phyloP scores from a whole-genome alignment of 2,888 invertebrate genomes.

The Meandrusa payeni region DNA sequence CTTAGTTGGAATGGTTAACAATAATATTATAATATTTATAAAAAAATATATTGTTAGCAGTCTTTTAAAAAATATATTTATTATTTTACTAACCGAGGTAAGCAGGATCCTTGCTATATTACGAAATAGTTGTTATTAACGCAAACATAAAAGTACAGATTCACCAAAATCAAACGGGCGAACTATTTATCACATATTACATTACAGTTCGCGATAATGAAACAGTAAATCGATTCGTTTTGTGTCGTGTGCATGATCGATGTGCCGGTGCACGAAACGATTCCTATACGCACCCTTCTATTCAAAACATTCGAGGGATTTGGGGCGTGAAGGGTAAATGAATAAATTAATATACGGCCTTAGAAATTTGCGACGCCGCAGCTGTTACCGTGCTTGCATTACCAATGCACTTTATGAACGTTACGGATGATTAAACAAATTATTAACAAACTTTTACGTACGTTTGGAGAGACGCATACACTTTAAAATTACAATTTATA shows the following conservation, averaged over 20 bases:
- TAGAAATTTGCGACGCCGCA: slow-evolving; percentile 56
- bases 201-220: slow-evolving; percentile 16
- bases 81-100: too few species aligned
- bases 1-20: too few species aligned
- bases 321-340: slow-evolving; percentile 77
- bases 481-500: too few species aligned
- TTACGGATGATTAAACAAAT: slow-evolving; percentile 12
- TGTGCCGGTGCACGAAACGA: slow-evolving; percentile 54
- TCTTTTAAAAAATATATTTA: too few species aligned
- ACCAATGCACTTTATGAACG: slow-evolving; percentile 35
- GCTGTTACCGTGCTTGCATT: slow-evolving; percentile 57
- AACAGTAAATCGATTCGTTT: slow-evolving; percentile 63
- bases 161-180: not conserved
- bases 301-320: slow-evolving; percentile 45
- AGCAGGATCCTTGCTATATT: too few species aligned
- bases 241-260: slow-evolving; percentile 61
- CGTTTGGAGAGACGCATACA: too few species aligned
- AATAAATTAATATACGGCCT: slow-evolving; percentile 66
- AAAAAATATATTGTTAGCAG: too few species aligned
- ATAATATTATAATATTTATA: too few species aligned
- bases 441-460: slow-evolving; percentile 28
- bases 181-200: not conserved
- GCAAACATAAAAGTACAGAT: too few species aligned
- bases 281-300: slow-evolving; percentile 43
- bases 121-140: too few species aligned